A percentile compares a stretch with the other conserved stretches of the same genome.
phyloP scores from a whole-genome alignment of 2,113 vertebrate species.

The Gulo gulo region DNA sequence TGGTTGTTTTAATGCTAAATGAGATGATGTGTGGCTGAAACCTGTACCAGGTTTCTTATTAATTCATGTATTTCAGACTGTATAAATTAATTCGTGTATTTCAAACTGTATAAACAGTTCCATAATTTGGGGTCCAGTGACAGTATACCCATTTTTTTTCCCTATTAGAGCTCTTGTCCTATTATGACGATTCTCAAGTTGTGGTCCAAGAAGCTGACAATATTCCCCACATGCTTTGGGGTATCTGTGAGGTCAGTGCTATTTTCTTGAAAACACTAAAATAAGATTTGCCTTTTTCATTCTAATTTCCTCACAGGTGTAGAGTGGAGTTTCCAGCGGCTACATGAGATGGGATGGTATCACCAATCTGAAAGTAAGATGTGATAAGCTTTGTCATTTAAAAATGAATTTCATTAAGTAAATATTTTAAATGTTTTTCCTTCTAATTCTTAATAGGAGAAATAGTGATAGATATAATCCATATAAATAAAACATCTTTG shows the following conservation, averaged over 20 bases:
- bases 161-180: not conserved
- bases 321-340: not conserved
- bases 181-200: not conserved
- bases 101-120: not conserved
- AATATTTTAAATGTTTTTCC: not conserved
- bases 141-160: not conserved
- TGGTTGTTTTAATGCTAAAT: not conserved
- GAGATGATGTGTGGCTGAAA: not conserved
- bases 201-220: not conserved
- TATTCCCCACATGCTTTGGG: not conserved
- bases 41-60: not conserved
- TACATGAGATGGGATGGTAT: not conserved
- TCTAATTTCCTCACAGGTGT: not conserved
- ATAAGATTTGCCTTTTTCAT: not conserved
- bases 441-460: not conserved
- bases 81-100: too few relatives aligned
- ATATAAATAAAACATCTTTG: not conserved
- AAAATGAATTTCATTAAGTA: not conserved
- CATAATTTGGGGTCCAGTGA: not conserved
- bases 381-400: not conserved
- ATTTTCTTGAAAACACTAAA: not conserved
- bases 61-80: not conserved
- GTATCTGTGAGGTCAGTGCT: not conserved
- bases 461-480: not conserved
- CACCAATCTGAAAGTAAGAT: not conserved